Conservation (phyloP, 2,888 invertebrate genomes). For the Thyatira batis region DNA sequence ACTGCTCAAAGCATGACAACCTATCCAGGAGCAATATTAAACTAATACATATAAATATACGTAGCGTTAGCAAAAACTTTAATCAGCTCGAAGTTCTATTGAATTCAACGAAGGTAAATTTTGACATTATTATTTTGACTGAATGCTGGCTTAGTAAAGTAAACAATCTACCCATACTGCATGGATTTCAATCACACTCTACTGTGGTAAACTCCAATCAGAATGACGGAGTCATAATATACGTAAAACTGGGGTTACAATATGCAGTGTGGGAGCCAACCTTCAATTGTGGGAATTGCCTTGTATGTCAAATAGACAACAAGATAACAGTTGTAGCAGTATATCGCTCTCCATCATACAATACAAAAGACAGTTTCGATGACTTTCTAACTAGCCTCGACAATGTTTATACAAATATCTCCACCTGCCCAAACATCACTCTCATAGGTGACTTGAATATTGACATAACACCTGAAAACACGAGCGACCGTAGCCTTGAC, state of each 20-base stretch:
- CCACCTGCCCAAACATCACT: neutral
- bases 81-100: neutral
- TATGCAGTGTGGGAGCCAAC: neutral
- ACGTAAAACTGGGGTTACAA: neutral
- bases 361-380: neutral
- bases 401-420: neutral
- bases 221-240: neutral
- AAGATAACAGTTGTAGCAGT: neutral
- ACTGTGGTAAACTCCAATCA: neutral
- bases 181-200: neutral
- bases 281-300: neutral
- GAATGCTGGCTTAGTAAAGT: neutral
- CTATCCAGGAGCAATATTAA: neutral
- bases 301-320: neutral
- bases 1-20: too few relatives aligned
- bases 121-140: neutral
- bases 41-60: neutral
- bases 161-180: neutral
- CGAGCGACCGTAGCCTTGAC: neutral
- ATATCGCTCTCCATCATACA: neutral
- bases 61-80: neutral
- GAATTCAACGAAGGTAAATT: neutral
- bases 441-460: slow-evolving; percentile 7
- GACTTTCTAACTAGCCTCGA: slow-evolving; percentile 2
- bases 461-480: neutral